A percentile compares a stretch with the other conserved stretches of the same genome.
These are phyloP conservation scores for Mormyrops attenuatus DNA, from an alignment of 2,797 vertebrate genomes.

Conservation along the genomic window DNA sequence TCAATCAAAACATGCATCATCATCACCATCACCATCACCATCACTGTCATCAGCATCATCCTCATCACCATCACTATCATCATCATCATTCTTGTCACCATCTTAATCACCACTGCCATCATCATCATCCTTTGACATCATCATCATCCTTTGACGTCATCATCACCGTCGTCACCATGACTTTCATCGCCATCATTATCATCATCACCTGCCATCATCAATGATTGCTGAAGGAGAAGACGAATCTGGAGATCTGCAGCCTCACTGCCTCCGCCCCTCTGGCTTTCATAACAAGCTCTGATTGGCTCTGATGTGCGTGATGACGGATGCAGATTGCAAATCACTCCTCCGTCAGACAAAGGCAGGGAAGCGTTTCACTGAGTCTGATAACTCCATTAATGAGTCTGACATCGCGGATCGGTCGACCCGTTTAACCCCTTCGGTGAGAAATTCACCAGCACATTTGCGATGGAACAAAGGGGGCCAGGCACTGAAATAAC, in stretches of 20 bases:
- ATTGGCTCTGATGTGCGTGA: background rate
- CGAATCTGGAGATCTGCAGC: background rate
- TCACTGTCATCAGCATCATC: background rate
- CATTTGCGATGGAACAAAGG: slow-evolving; percentile 5
- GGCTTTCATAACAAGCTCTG: background rate
- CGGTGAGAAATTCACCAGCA: background rate
- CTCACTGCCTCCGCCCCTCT: background rate
- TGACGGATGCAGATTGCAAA: slow-evolving; percentile 12
- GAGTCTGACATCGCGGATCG: background rate
- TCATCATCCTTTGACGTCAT: background rate
- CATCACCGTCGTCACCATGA: background rate
- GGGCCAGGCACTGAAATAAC: background rate
- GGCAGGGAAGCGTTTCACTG: background rate
- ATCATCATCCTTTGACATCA: too few species aligned
- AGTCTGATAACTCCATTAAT: slow-evolving; percentile 5
- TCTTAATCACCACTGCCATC: too few species aligned
- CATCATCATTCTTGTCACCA: too few species aligned
- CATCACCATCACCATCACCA: background rate
- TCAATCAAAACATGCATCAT: background rate
- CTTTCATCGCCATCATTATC: background rate
- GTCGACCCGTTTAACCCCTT: background rate
- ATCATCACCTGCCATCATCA: background rate
- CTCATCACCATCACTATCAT: background rate
- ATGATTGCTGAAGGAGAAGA: background rate
- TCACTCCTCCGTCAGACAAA: slow-evolving; percentile 3